Evolutionary conservation across 2,113 vertebrate species (phyloP).

Genomic region (Syngnathus typhle): DNA sequence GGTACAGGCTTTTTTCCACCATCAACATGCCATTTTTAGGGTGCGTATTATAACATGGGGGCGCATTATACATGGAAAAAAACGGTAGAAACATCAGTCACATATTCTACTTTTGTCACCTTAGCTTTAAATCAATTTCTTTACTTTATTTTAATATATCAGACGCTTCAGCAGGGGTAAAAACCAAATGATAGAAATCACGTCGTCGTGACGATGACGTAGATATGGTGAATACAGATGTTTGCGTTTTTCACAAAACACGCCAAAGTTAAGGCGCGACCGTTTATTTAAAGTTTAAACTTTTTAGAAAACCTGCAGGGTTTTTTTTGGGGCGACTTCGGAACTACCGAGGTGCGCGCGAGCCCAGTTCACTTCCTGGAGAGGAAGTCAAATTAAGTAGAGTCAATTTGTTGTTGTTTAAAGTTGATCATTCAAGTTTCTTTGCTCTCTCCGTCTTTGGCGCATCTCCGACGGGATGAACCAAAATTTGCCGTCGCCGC

Average conservation of each 20-base stretch:
- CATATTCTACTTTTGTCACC: too few species aligned
- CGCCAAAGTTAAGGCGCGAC: neutral
- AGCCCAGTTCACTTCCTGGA: constrained; percentile 57
- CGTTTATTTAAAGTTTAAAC: neutral
- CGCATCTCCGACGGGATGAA: constrained; percentile 4
- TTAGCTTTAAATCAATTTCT: too few species aligned
- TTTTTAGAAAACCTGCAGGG: neutral
- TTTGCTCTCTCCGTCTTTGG: neutral
- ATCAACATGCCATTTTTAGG: too few species aligned
- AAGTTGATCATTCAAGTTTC: neutral
- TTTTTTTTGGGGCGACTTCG: neutral
- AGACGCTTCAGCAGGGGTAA: too few species aligned
- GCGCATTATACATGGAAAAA: too few species aligned
- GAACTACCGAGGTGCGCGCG: neutral
- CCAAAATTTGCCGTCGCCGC: constrained; percentile 22
- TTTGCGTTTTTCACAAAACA: too few species aligned
- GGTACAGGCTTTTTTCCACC: too few species aligned
- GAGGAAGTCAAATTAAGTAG: constrained; percentile 29
- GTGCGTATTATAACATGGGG: too few species aligned
- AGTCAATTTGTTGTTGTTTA: too few species aligned
- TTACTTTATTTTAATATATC: too few species aligned
- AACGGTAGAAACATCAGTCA: neutral
- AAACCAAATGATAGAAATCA: neutral
- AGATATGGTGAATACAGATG: accelerated
- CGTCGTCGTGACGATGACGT: neutral